Percentiles rank a stretch among this genome's conserved stretches.
These are phyloP conservation scores for Cairina moschata DNA, from an alignment of 2,113 vertebrate genomes.

Conservation along the genomic window DNA sequence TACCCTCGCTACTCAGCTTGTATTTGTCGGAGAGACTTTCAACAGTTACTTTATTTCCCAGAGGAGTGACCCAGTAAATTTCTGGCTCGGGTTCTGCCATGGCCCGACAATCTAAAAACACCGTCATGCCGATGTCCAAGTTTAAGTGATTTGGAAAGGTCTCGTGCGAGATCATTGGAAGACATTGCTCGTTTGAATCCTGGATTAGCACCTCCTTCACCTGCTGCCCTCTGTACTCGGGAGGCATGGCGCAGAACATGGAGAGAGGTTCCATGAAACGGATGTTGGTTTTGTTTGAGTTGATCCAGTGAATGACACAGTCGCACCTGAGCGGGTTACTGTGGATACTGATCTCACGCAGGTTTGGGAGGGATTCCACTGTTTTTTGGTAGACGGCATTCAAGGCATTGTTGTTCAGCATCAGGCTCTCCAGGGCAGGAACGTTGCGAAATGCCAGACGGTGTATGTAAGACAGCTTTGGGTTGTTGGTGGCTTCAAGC, in stretches of 20 bases:
- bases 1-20: slow-evolving; percentile 88
- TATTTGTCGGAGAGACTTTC: slow-evolving; percentile 91
- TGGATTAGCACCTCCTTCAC: slow-evolving; percentile 88
- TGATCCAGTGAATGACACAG: slow-evolving; percentile 96
- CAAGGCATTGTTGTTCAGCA: slow-evolving; percentile 96
- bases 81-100: slow-evolving; percentile 96
- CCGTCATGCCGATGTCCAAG: slow-evolving; percentile 84
- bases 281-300: slow-evolving; percentile 91
- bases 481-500: slow-evolving; percentile 97
- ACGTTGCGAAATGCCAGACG: slow-evolving; percentile 91
- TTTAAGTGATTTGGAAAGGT: slow-evolving; percentile 90
- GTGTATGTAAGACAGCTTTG: slow-evolving; percentile 92
- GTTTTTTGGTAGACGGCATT: slow-evolving; percentile 93
- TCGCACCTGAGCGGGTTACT: slow-evolving; percentile 95
- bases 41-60: slow-evolving; percentile 89
- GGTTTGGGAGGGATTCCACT: slow-evolving; percentile 89
- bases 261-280: slow-evolving; percentile 97
- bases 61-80: slow-evolving; percentile 97
- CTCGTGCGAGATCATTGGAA: slow-evolving; percentile 94
- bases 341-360: slow-evolving; percentile 96
- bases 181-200: slow-evolving; percentile 87
- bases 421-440: slow-evolving; percentile 94
- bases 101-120: slow-evolving; percentile 92
- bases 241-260: slow-evolving; percentile 93
- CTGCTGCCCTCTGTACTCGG: slow-evolving; percentile 87